Base-by-base conservation (phyloP, 2,113 vertebrate species). In the Egretta garzetta region DNA sequence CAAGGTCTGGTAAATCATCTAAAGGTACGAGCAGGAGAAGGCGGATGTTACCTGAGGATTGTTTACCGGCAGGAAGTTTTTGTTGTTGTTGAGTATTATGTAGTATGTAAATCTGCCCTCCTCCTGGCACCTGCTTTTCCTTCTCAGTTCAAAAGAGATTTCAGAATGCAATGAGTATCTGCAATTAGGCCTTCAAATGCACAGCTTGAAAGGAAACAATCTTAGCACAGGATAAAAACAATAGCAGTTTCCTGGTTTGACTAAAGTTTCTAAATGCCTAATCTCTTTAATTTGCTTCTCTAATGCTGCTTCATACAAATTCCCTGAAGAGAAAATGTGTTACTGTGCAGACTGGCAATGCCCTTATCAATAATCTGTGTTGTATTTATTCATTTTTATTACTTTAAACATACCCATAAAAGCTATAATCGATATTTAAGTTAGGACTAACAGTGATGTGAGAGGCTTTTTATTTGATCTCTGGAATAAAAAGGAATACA, bases 111-210 rank as follows among this genome's bases (percentile, higher is more conserved):
- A 75, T 79, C 73, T 75, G 19, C 26, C n/a, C 47, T 86, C 64
- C 43, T 86, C 32, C 56, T 68, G 60, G 68, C 88, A 95, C 73
- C 60, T 79, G 41, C 72, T 91, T 91, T 96, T 90, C 52, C 35
- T 75, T 33, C 86, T 86, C 47, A 60, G 35, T 35, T 89, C 0
- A 0, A 70, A 93, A 83, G 72, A 93, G 52, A 39, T 35, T 81
- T 73, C 27, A 75, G 83, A 91, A 55, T 79, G 35, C 13, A 81
- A 56, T 8, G 30, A 71, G 27, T 81, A 33, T 68, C 47, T 89
- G 43, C 94, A 93, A 94, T 87, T 86, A 89, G 50, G 32, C 45
- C 45, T 88, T 95, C 71, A 95, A 67, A 92, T 39, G n/a, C 71
- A 91, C 43, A 87, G 73, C 70, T 87, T 80, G 89, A 95, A 94